These are phyloP conservation scores for Pachymerium ferrugineum DNA, from an alignment of 2,888 invertebrate genomes.

Conservation along the genomic window DNA sequence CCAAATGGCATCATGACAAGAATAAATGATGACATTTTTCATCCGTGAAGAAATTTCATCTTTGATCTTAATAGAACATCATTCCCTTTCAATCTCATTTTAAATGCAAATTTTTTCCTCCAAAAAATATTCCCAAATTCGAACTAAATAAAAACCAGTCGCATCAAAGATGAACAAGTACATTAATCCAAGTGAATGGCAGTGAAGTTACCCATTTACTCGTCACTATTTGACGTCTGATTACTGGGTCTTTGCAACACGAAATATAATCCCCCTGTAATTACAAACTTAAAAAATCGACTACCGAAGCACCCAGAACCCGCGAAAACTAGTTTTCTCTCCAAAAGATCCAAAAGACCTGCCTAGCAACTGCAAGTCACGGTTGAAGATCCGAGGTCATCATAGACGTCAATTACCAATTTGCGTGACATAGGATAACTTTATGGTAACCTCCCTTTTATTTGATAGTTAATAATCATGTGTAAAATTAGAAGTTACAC, in stretches of 20 bases:
- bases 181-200: too few relatives aligned
- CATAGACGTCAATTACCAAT: neutral
- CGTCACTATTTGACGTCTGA: too few relatives aligned
- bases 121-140: neutral
- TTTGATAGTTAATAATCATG: too few relatives aligned
- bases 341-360: neutral
- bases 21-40: neutral
- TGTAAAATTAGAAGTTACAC: too few relatives aligned
- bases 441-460: too few relatives aligned
- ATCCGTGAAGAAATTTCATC: neutral
- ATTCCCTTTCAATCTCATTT: conserved; percentile 17
- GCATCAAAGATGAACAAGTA: too few relatives aligned
- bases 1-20: conserved; percentile 3
- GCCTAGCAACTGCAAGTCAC: neutral
- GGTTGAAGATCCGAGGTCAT: neutral
- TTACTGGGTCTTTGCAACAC: too few relatives aligned
- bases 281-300: neutral
- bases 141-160: too few relatives aligned
- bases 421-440: too few relatives aligned
- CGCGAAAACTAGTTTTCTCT: neutral
- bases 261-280: too few relatives aligned
- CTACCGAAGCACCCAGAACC: neutral
- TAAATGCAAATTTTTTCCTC: neutral
- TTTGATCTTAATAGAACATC: conserved; percentile 11
- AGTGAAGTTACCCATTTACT: too few relatives aligned